phyloP scores from a whole-genome alignment of 2,888 invertebrate genomes.

The Himalopsyche japonica region DNA sequence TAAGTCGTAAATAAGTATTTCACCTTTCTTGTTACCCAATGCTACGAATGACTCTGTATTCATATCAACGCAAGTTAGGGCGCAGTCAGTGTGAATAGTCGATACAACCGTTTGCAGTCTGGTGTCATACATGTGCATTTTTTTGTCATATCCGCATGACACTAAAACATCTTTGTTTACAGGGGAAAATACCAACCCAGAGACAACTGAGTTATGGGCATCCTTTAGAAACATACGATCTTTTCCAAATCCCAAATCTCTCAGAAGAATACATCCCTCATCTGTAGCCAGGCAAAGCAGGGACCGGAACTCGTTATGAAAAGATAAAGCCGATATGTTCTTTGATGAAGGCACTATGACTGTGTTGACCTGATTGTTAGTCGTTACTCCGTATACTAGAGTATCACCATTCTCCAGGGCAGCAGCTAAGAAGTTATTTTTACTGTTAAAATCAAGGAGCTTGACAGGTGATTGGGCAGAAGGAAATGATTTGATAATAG shows the following conservation, averaged over 20 bases:
- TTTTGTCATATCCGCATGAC: slow-evolving; percentile 61
- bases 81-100: slow-evolving; percentile 51
- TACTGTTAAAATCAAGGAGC: slow-evolving; percentile 55
- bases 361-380: slow-evolving; percentile 55
- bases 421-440: slow-evolving; percentile 57
- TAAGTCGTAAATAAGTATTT: slow-evolving; percentile 59
- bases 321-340: slow-evolving; percentile 56
- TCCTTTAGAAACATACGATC: slow-evolving; percentile 56
- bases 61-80: slow-evolving; percentile 53
- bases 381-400: slow-evolving; percentile 55
- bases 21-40: slow-evolving; percentile 61
- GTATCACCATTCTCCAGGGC: slow-evolving; percentile 58
- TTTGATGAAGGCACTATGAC: slow-evolving; percentile 53
- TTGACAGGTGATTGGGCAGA: slow-evolving; percentile 51
- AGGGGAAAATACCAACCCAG: slow-evolving; percentile 60
- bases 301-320: slow-evolving; percentile 55
- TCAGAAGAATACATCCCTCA: slow-evolving; percentile 55
- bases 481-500: slow-evolving; percentile 55
- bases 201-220: slow-evolving; percentile 63
- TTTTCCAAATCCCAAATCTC: slow-evolving; percentile 55
- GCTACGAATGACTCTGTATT: slow-evolving; percentile 58
- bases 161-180: slow-evolving; percentile 60
- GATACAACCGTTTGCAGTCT: slow-evolving; percentile 55
- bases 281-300: slow-evolving; percentile 58
- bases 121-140: slow-evolving; percentile 62